These are phyloP conservation scores for Hermetia illucens DNA, from an alignment of 1,140 invertebrate genomes.

Conservation along the genomic window DNA sequence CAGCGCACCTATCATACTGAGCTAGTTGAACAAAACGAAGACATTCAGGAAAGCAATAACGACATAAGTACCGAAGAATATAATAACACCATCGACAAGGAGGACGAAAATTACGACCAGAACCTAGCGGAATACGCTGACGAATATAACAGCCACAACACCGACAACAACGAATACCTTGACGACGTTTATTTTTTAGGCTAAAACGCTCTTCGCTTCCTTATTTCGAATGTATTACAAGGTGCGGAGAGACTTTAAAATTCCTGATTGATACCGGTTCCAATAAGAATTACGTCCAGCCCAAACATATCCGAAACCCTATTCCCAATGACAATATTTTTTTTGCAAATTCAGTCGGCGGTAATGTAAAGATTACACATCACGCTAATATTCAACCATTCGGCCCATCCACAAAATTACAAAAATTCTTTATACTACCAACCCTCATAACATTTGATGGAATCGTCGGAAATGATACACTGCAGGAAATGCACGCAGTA, in stretches of 20 bases:
- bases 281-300: slow-evolving; percentile 7
- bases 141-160: no score
- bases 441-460: slow-evolving; percentile 2
- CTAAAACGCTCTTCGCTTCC: slow-evolving; percentile 8
- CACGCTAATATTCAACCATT: slow-evolving; percentile 4
- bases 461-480: slow-evolving; percentile 6
- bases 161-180: no score
- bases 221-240: slow-evolving; percentile 4
- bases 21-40: no score
- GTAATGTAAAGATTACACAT: slow-evolving; percentile 3
- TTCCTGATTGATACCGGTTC: slow-evolving; percentile 8
- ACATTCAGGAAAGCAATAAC: no score
- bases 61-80: no score
- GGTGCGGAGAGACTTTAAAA: slow-evolving; percentile 3
- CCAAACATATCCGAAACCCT: slow-evolving; percentile 1
- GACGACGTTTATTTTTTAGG: slow-evolving; percentile 9
- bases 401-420: neutral
- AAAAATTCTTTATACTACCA: slow-evolving; percentile 5
- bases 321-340: slow-evolving; percentile 3
- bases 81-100: no score
- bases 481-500: slow-evolving; percentile 5
- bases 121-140: no score
- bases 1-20: no score
- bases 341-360: slow-evolving; percentile 4
- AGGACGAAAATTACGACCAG: no score